phyloP scores from a whole-genome alignment of 2,113 vertebrate genomes.

The Galbula dea region DNA sequence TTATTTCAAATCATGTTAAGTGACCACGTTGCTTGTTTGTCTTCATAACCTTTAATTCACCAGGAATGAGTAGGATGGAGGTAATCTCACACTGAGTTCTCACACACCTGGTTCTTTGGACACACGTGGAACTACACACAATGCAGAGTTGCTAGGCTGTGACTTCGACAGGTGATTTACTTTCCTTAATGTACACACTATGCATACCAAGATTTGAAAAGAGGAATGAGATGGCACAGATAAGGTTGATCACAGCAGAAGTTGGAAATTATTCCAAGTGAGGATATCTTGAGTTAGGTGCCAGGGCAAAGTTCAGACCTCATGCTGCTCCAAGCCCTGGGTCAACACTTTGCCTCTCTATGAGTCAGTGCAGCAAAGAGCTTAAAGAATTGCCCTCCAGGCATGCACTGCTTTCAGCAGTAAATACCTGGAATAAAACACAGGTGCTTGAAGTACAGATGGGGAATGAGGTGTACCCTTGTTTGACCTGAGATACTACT shows the following conservation, averaged over 20 bases:
- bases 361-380: background rate
- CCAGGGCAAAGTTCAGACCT: background rate
- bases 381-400: background rate
- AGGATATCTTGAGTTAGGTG: background rate
- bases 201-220: background rate
- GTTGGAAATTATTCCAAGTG: background rate
- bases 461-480: background rate
- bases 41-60: background rate
- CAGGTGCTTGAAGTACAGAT: accelerated
- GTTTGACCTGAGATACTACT: background rate
- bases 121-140: background rate
- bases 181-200: background rate
- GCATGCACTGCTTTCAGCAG: background rate
- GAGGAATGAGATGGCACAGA: background rate
- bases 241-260: background rate
- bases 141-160: background rate
- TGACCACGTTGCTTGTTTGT: background rate
- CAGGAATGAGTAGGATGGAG: too few relatives aligned
- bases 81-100: background rate
- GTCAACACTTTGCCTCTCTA: background rate
- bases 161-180: background rate
- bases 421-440: background rate
- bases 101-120: background rate
- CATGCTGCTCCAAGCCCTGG: background rate
- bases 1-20: background rate